phyloP scores from a whole-genome alignment of 2,113 vertebrate species.

The Hypocryptadius cinnamomeus region DNA sequence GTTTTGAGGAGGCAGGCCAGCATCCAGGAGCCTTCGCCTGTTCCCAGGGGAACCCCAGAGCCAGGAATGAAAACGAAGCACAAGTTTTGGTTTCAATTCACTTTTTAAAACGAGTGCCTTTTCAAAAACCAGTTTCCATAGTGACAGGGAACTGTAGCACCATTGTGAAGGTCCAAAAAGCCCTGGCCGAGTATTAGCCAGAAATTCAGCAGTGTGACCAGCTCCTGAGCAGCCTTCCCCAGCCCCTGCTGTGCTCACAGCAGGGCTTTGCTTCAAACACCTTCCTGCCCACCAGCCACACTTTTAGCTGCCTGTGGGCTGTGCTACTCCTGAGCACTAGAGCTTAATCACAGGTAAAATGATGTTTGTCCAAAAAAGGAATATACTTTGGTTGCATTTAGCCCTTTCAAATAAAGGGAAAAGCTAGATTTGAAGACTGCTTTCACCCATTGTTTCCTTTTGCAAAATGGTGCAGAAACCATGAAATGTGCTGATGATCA shows the following conservation, averaged over 20 bases:
- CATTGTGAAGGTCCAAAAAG: slow-evolving; percentile 32
- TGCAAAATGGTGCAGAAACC: background rate
- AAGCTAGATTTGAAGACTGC: background rate
- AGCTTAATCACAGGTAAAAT: background rate
- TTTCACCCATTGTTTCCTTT: background rate
- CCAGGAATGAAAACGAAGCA: background rate
- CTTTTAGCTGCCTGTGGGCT: background rate
- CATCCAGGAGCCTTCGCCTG: background rate
- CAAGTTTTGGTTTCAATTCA: slow-evolving; percentile 19
- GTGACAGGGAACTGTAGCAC: slow-evolving; percentile 43
- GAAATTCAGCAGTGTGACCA: background rate
- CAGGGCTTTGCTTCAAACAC: background rate
- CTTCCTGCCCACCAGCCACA: background rate
- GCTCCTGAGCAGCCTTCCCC: background rate
- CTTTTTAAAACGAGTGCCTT: slow-evolving; percentile 18
- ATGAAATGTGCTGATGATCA: background rate
- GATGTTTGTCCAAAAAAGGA: background rate
- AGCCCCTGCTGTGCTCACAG: background rate
- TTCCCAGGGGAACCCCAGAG: background rate
- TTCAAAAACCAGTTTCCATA: slow-evolving; percentile 43
- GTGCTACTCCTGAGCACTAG: background rate
- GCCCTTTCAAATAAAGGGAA: background rate
- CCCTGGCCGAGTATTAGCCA: background rate
- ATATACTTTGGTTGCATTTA: background rate
- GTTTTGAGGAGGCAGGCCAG: background rate